These are phyloP conservation scores for Hippocampus comes DNA, from an alignment of 2,113 vertebrate species.

Conservation along the genomic window DNA sequence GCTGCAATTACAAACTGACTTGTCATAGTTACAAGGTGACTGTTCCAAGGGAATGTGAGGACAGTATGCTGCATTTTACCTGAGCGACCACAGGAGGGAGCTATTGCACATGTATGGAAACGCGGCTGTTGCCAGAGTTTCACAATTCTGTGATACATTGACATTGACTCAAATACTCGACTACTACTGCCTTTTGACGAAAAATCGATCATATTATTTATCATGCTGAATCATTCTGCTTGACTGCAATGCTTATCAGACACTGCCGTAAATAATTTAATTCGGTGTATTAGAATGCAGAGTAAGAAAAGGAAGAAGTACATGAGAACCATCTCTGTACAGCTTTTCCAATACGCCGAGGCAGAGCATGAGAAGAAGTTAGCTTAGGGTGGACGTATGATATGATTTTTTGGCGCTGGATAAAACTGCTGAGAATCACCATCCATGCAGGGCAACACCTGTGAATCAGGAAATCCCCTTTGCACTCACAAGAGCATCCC, in stretches of 20 bases:
- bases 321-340: not conserved
- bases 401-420: slow-evolving; percentile 8
- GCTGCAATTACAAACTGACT: slow-evolving; percentile 83
- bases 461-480: slow-evolving; percentile 43
- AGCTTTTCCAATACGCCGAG: not conserved
- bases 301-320: not conserved
- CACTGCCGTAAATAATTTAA: too few species aligned
- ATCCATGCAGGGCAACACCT: not conserved
- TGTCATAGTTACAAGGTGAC: slow-evolving; percentile 82
- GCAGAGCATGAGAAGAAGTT: not conserved
- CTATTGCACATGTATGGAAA: not conserved
- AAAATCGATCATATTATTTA: not conserved
- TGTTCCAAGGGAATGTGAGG: slow-evolving; percentile 86
- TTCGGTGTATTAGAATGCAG: too few species aligned
- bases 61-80: slow-evolving; percentile 91
- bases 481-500: slow-evolving; percentile 5
- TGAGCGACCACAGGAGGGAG: slow-evolving; percentile 57
- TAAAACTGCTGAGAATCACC: not conserved
- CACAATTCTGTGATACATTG: not conserved
- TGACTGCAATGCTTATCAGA: too few species aligned
- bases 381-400: not conserved
- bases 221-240: not conserved
- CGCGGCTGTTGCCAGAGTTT: not conserved
- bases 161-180: not conserved
- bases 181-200: not conserved